A percentile compares a stretch with the other conserved stretches of the same genome.
Evolutionary conservation across 2,113 vertebrate genomes (phyloP).

Genomic region (Sebastes fasciatus): DNA sequence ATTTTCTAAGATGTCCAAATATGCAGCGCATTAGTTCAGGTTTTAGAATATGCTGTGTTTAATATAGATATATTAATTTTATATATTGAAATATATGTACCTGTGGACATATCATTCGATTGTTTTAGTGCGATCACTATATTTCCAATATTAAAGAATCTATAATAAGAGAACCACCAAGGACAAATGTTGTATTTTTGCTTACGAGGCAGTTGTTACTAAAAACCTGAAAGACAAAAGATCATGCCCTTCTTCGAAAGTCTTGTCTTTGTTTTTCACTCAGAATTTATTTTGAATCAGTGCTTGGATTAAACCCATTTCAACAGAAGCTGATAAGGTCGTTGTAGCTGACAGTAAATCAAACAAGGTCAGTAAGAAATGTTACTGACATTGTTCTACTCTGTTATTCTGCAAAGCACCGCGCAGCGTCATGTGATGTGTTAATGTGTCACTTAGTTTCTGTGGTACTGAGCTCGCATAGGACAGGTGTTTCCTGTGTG

Average conservation of each 20-base stretch:
- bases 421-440: constrained; percentile 30
- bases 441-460: constrained; percentile 70
- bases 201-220: not conserved
- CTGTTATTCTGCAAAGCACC: constrained; percentile 28
- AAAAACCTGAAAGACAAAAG: not conserved
- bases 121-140: not conserved
- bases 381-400: constrained; percentile 14
- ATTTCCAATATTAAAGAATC: not conserved
- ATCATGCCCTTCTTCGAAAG: not conserved
- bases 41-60: not conserved
- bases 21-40: not conserved
- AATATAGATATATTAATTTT: not conserved
- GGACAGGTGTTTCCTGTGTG: constrained; percentile 93
- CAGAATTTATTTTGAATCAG: not conserved
- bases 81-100: not conserved
- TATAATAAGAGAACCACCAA: not conserved
- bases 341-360: not conserved
- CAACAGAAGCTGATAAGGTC: not conserved
- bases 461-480: constrained; percentile 77
- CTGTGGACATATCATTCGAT: not conserved
- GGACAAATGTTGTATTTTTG: not conserved
- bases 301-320: not conserved
- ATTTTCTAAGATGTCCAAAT: too few relatives aligned
- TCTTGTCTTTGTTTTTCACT: not conserved
- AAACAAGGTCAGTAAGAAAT: constrained; percentile 4